Conservation (phyloP, 64 coral and sea anemone genomes). For the Montipora efflorescens region DNA sequence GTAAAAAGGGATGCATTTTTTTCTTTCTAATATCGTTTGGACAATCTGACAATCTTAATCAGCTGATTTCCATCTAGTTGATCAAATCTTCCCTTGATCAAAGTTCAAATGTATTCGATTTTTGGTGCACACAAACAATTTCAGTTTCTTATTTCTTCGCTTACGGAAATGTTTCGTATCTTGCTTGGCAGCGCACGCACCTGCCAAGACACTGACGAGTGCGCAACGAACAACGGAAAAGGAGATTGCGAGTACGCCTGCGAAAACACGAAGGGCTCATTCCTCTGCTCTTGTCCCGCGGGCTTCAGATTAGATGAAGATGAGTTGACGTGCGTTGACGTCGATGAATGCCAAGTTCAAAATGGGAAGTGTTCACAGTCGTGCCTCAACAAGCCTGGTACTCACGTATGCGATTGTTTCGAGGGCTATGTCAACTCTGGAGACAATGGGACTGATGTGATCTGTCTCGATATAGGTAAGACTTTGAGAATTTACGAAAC, state of each 20-base stretch:
- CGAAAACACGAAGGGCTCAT: slow-evolving; percentile 91
- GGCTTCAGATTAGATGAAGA: slow-evolving; percentile 75
- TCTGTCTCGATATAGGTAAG: slow-evolving; percentile 88
- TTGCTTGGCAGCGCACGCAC: slow-evolving; percentile 59
- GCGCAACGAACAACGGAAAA: slow-evolving; percentile 82
- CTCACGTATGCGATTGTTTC: slow-evolving; percentile 65
- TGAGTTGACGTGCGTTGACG: slow-evolving; percentile 78
- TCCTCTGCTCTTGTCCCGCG: slow-evolving; percentile 80
- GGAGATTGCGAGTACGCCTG: slow-evolving; percentile 94
- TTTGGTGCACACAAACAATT: no score
- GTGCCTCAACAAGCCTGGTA: slow-evolving; percentile 78
- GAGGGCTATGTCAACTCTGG: slow-evolving; percentile 74
- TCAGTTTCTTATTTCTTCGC: not conserved
- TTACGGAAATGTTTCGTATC: not conserved
- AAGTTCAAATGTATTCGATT: no score
- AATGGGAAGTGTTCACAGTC: slow-evolving; percentile 84
- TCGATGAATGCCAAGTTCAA: slow-evolving; percentile 76
- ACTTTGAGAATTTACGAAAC: no score
- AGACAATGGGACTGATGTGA: slow-evolving; percentile 68
- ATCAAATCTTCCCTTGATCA: no score
- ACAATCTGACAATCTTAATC: no score
- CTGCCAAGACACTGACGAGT: slow-evolving; percentile 91
- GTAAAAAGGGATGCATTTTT: no score
- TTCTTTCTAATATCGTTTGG: no score
- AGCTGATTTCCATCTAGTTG: no score